Evolutionary conservation across 2,888 invertebrate species (phyloP).

Genomic region (Iphiclides podalirius): DNA sequence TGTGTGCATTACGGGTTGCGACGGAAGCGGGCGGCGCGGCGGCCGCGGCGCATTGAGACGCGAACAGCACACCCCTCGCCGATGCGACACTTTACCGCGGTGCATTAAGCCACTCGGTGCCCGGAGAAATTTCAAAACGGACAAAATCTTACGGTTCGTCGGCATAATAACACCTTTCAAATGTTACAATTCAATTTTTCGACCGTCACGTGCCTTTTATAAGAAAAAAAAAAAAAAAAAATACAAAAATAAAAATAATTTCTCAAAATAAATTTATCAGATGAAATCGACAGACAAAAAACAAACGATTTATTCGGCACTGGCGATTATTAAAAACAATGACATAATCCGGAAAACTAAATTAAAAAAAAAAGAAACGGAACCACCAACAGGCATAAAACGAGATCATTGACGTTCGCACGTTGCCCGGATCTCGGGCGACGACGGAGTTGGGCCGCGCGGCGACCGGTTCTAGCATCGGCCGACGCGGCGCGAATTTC

Average conservation of each 20-base stretch:
- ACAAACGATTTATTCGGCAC: neutral
- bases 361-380: neutral
- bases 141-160: no score
- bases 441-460: constrained; percentile 32
- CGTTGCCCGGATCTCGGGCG: constrained; percentile 14
- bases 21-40: constrained; percentile 4
- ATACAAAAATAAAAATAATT: no score
- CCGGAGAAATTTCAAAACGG: no score
- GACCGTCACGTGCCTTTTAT: no score
- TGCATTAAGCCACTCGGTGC: no score
- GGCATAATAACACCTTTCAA: no score
- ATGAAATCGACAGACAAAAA: no score
- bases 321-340: neutral
- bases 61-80: no score
- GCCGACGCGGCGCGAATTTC: constrained; percentile 70
- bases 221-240: no score
- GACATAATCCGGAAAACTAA: neutral
- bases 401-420: neutral
- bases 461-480: constrained; percentile 67
- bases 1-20: constrained; percentile 6
- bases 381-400: neutral
- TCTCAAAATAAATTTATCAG: no score
- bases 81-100: no score
- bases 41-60: neutral
- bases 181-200: no score